Percentiles rank a stretch among this genome's conserved stretches.
These are phyloP conservation scores for Venusia cambrica DNA, from an alignment of 2,888 invertebrate genomes.

Conservation along the genomic window DNA sequence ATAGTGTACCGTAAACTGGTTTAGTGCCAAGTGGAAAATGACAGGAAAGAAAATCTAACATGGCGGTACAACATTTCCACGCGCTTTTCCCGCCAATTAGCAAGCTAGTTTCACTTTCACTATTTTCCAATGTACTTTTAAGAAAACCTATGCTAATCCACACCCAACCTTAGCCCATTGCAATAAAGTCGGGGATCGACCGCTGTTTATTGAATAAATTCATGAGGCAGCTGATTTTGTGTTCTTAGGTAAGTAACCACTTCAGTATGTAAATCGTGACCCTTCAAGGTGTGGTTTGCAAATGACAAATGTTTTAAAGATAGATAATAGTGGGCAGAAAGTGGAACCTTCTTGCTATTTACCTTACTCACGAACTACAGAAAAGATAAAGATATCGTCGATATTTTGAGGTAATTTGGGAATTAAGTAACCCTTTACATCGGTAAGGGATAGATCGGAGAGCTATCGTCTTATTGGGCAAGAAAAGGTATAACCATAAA, in stretches of 20 bases:
- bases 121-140: slow-evolving; percentile 39
- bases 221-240: slow-evolving; percentile 32
- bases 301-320: slow-evolving; percentile 39
- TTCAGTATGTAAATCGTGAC: slow-evolving; percentile 45
- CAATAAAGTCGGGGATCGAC: slow-evolving; percentile 15
- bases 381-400: no score
- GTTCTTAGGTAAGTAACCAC: slow-evolving; percentile 35
- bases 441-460: no score
- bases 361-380: slow-evolving; percentile 14
- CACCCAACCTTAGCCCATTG: slow-evolving; percentile 6
- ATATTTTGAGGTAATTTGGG: no score
- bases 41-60: slow-evolving; percentile 61
- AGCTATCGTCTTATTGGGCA: no score
- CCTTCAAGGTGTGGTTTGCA: slow-evolving; percentile 38
- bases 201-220: slow-evolving; percentile 26
- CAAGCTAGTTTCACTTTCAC: slow-evolving; percentile 63
- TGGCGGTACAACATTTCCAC: slow-evolving; percentile 43
- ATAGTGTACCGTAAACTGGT: slow-evolving; percentile 18
- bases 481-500: not conserved
- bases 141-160: slow-evolving; percentile 5
- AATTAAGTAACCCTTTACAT: no score
- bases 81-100: slow-evolving; percentile 62
- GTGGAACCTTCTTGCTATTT: slow-evolving; percentile 25
- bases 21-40: slow-evolving; percentile 31
- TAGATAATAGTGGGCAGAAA: slow-evolving; percentile 42